Conservation (phyloP, 2,888 invertebrate species). For the Pteria penguin region DNA sequence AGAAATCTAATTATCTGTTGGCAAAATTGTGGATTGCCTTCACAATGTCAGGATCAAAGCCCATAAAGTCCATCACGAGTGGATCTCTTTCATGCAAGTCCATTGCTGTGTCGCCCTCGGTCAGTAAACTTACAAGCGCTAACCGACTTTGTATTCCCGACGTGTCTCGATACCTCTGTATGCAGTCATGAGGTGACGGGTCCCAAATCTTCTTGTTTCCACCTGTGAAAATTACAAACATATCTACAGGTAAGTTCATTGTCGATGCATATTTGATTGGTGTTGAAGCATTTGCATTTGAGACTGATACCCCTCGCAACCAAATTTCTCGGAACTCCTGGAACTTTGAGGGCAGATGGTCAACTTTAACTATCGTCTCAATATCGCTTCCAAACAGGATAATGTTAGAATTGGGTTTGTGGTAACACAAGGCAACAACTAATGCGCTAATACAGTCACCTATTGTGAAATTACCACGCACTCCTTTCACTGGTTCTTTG, state of each 20-base stretch:
- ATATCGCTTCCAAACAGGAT: neutral
- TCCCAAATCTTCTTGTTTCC: neutral
- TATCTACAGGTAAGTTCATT: neutral
- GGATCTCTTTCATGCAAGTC: no score
- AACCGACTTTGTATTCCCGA: neutral
- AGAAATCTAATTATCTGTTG: neutral
- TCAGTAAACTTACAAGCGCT: neutral
- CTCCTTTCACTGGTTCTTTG: neutral
- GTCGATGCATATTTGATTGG: neutral
- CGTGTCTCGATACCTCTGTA: neutral
- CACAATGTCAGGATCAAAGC: neutral
- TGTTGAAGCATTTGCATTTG: neutral
- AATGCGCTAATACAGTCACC: neutral
- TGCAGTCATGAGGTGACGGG: neutral
- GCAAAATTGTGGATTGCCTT: neutral
- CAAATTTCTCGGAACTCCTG: no score
- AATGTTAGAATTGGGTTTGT: neutral
- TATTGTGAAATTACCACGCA: neutral
- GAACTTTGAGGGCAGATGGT: neutral
- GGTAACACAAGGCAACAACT: neutral
- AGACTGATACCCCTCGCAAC: neutral
- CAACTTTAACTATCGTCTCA: neutral
- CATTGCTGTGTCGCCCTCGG: neutral
- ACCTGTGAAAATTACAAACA: neutral
- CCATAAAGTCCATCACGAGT: neutral